Conservation (phyloP, 2,888 invertebrate species). For the Macrosiphum euphorbiae region DNA sequence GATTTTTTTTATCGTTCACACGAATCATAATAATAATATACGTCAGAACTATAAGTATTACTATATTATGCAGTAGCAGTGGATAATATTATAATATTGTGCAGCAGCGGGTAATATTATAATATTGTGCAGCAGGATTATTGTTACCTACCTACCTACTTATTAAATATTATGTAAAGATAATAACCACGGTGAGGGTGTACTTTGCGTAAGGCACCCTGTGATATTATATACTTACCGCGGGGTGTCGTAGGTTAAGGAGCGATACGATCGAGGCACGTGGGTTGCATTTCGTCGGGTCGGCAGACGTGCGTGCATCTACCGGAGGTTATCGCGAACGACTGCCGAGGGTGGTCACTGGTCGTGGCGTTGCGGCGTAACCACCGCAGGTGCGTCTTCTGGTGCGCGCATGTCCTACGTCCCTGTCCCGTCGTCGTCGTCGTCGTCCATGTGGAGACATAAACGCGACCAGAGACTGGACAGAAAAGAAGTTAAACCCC, state of each 20-base stretch:
- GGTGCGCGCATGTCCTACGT: background rate
- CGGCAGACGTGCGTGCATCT: constrained; percentile 29
- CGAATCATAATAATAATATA: background rate
- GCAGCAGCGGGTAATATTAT: background rate
- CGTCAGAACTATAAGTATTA: background rate
- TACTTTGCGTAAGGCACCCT: background rate
- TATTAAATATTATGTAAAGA: background rate
- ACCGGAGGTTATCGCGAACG: constrained; percentile 42
- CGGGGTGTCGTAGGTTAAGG: background rate
- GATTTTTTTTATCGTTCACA: background rate
- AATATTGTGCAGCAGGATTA: background rate
- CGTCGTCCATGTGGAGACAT: background rate
- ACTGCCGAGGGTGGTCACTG: background rate
- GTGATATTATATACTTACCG: constrained; percentile 23
- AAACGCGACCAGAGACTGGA: background rate
- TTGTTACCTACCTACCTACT: background rate
- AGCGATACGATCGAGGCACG: constrained; percentile 30
- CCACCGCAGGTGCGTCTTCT: background rate
- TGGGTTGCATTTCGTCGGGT: constrained; percentile 29
- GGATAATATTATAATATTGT: background rate
- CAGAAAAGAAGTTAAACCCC: too few relatives aligned
- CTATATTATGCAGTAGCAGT: background rate
- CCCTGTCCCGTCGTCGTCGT: background rate
- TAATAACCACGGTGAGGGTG: background rate
- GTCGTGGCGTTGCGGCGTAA: background rate